These are phyloP conservation scores for Drosophila paulistorum DNA, from an alignment of 1,140 invertebrate species.

Conservation along the genomic window DNA sequence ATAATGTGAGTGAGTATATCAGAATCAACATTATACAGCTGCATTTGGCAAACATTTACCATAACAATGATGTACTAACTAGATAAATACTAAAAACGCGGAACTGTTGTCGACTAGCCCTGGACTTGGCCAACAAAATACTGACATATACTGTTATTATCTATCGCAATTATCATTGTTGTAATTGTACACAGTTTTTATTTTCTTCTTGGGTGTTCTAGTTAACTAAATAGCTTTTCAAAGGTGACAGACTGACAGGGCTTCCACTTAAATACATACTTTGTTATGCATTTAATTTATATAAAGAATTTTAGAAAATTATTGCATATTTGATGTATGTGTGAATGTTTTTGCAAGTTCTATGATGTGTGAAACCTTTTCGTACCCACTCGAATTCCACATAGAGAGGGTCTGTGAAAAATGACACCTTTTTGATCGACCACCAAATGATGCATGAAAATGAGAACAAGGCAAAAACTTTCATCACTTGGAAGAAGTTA, in stretches of 20 bases:
- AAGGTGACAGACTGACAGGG: conserved; percentile 8
- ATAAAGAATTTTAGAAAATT: not conserved
- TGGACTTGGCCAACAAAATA: conserved; percentile 49
- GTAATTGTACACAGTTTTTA: not conserved
- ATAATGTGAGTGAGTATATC: not conserved
- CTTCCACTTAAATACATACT: conserved; percentile 1
- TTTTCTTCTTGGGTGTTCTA: conserved; percentile 1
- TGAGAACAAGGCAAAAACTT: not conserved
- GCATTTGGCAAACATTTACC: conserved; percentile 22
- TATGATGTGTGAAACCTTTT: too few species aligned
- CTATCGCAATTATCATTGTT: conserved; percentile 11
- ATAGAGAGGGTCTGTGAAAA: not conserved
- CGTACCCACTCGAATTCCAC: too few species aligned
- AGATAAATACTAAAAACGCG: conserved; percentile 8
- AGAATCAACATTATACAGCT: conserved; percentile 31
- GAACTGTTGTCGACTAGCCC: conserved; percentile 9
- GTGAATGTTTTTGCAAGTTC: not conserved
- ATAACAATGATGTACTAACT: conserved; percentile 11
- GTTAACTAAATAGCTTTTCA: not conserved
- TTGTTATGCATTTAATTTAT: not conserved
- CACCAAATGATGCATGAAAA: conserved; percentile 3
- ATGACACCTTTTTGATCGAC: not conserved
- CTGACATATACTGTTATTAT: not conserved
- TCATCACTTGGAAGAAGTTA: not conserved
- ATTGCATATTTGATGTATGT: not conserved